Evolutionary conservation across 2,113 vertebrate genomes (phyloP).

Genomic region (Hemiscyllium ocellatum): DNA sequence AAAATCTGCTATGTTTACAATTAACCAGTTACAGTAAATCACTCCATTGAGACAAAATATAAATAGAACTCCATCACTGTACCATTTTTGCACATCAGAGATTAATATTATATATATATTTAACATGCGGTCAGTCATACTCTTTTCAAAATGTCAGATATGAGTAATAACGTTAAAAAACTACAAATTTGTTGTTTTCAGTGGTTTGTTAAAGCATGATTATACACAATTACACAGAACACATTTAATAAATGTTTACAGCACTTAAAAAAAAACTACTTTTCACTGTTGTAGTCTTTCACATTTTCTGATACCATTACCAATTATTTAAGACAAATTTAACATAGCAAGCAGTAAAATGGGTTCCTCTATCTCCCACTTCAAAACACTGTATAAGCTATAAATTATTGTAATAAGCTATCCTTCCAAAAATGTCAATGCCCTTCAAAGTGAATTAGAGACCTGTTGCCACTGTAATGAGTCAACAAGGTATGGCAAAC

Average conservation of each 20-base stretch:
- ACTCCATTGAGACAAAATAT: background rate
- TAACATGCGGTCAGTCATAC: background rate
- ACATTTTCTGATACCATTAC: background rate
- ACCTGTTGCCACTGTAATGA: background rate
- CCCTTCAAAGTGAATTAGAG: background rate
- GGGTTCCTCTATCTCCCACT: background rate
- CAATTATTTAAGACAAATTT: background rate
- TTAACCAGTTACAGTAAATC: slow-evolving; percentile 21
- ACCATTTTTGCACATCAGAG: background rate
- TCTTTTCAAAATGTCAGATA: slow-evolving; percentile 6
- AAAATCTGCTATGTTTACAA: slow-evolving; percentile 7
- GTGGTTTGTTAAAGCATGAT: background rate
- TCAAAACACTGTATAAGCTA: background rate
- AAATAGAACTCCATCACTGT: background rate
- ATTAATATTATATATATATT: background rate
- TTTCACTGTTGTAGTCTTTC: background rate
- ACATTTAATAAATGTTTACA: background rate
- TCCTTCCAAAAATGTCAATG: background rate
- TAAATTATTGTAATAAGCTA: background rate
- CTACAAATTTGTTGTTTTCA: background rate
- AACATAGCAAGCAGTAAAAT: background rate
- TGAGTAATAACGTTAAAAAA: background rate
- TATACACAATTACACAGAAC: background rate
- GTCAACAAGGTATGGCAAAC: background rate
- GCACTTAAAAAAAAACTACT: background rate